Base-by-base conservation (phyloP, 2,797 vertebrate genomes). In the Melanotaenia trifasciata region DNA sequence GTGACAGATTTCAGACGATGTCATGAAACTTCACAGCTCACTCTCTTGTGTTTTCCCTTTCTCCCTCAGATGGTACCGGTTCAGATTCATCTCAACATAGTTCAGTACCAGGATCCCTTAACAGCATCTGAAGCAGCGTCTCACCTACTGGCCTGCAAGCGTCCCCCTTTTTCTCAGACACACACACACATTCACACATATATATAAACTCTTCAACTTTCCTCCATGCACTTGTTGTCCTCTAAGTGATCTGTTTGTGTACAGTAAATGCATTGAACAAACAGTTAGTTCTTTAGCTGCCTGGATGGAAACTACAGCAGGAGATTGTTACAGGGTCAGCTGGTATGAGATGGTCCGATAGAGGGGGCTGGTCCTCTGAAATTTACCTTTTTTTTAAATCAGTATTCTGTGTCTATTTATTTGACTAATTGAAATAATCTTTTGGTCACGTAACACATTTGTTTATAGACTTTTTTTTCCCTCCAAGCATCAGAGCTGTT, bases 281-380 rank as follows among this genome's bases (percentile, higher is more conserved):
- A 85, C 82, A 69, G 53, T 70, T 84, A 72, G 69, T 70, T 78
- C 54, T 74, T 65, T 72, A 78, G 81, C 78, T 81, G 79, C 53
- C 74, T 43, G 74, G 69, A 64, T 71, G 58, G 61, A 79, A 76
- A 77, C 72, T 62, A 64, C 32, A 61, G 84, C 83, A 81, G 82
- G 83, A 79, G 76, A 78, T 82, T 74, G 67, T 80, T 59, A 40
- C 60, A 83, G 81, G 76, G 64, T 76, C 63, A 33, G 62, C 79
- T 84, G 69, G 81, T 67, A 61, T 73, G 76, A 84, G 84, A 88
- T 85, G 84, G 89, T 88, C 92, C 83, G 83, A 85, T 88, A 79
- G 89, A 89, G 58, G 93, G 93, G 93, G 93, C 93, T 89, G 94
- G 94, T 94, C 93, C 94, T 94, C 94, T 93, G 81, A 92, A 84